Conservation (phyloP, 2,888 invertebrate genomes). For the Embidobia sp. region DNA sequence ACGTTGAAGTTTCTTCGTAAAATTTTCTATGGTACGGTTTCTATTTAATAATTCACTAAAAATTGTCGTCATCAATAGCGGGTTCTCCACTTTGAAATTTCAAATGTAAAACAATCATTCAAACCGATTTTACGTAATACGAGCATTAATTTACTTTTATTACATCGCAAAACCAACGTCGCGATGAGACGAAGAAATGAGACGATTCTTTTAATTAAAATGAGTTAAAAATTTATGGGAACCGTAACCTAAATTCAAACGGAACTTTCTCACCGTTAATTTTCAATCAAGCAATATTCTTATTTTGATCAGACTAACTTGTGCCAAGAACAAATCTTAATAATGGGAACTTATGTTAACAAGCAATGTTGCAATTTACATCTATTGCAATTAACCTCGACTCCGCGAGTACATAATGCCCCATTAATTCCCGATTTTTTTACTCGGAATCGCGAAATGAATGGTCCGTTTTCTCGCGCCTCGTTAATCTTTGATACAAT, state of each 20-base stretch:
- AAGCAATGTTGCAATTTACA: slow-evolving; percentile 22
- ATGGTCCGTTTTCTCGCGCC: background rate
- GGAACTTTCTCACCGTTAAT: slow-evolving; percentile 22
- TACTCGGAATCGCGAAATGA: background rate
- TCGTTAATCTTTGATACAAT: background rate
- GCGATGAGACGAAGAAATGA: too few relatives aligned
- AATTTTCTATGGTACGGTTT: too few relatives aligned
- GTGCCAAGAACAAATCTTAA: slow-evolving; percentile 3
- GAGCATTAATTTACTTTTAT: too few relatives aligned
- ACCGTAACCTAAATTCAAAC: background rate
- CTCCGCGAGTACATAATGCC: slow-evolving; percentile 7
- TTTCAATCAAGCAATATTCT: slow-evolving; percentile 4
- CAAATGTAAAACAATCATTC: too few relatives aligned
- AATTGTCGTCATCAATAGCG: too few relatives aligned
- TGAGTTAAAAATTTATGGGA: background rate
- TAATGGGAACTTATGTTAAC: slow-evolving; percentile 22
- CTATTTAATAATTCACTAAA: too few relatives aligned
- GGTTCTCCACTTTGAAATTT: too few relatives aligned
- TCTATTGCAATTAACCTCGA: slow-evolving; percentile 19
- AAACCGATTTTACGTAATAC: too few relatives aligned
- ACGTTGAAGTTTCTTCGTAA: too few relatives aligned
- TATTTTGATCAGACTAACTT: background rate
- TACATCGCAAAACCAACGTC: too few relatives aligned
- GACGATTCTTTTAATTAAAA: background rate
- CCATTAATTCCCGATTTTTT: slow-evolving; percentile 12